Conservation (phyloP, 2,113 vertebrate genomes). For the Neopipo cinnamomea region DNA sequence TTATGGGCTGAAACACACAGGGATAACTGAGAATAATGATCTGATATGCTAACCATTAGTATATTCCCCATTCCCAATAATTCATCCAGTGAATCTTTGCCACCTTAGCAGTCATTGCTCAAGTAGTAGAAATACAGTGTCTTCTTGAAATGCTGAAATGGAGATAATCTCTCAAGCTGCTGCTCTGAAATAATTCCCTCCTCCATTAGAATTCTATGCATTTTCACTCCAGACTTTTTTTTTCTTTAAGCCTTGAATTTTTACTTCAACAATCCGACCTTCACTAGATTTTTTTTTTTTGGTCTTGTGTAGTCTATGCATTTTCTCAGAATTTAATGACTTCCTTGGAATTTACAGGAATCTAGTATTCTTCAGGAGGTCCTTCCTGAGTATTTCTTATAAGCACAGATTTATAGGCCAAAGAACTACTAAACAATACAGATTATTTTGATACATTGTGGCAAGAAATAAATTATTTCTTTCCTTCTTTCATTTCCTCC, state of each 20-base stretch:
- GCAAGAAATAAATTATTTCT: background rate
- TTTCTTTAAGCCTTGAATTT: background rate
- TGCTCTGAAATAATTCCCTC: background rate
- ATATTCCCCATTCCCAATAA: background rate
- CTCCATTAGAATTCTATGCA: background rate
- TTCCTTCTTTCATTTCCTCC: background rate
- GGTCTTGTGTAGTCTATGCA: accelerated
- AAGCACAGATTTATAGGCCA: background rate
- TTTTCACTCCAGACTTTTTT: background rate
- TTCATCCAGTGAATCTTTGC: background rate
- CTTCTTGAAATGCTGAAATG: background rate
- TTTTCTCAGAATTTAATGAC: background rate
- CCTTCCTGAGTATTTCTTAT: background rate
- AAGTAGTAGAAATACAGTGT: background rate
- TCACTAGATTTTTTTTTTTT: background rate
- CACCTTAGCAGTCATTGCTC: background rate
- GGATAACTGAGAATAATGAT: background rate
- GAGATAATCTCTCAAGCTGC: background rate
- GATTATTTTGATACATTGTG: background rate
- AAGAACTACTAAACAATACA: background rate
- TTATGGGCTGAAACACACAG: background rate
- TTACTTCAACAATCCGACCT: background rate
- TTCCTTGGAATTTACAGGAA: background rate
- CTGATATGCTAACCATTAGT: background rate
- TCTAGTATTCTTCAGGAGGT: background rate